A percentile compares a stretch with the other conserved stretches of the same genome.
phyloP scores from a whole-genome alignment of 2,113 vertebrate species.

The Passer domesticus region DNA sequence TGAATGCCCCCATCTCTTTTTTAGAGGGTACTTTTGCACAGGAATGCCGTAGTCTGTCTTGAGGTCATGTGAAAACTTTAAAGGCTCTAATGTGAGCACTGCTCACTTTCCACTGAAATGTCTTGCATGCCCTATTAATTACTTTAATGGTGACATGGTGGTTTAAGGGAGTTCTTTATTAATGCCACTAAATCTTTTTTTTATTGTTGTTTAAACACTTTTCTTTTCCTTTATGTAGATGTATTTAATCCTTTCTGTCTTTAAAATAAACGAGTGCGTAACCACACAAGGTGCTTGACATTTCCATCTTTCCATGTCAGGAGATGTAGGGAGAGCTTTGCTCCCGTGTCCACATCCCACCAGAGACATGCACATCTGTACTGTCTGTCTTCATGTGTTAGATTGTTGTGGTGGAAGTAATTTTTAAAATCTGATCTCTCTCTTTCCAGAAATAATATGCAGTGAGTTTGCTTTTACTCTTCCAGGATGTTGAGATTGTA shows the following conservation, averaged over 20 bases:
- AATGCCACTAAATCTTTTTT: constrained; percentile 71
- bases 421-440: not conserved
- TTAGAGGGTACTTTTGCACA: constrained; percentile 6
- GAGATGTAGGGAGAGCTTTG: not conserved
- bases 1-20: constrained; percentile 23
- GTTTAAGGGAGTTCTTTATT: constrained; percentile 74
- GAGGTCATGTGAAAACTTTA: constrained; percentile 37
- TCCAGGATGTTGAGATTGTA: not conserved
- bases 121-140: constrained; percentile 65
- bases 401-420: not conserved
- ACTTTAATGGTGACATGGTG: constrained; percentile 68
- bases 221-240: constrained; percentile 63
- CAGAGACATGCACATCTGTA: not conserved
- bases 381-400: not conserved
- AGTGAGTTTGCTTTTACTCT: not conserved
- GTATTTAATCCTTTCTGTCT: constrained; percentile 63
- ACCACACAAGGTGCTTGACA: not conserved
- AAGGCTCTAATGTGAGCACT: not conserved
- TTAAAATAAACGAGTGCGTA: constrained; percentile 12
- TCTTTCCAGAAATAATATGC: not conserved
- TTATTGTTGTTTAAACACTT: constrained; percentile 73
- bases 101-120: not conserved
- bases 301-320: not conserved
- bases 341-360: not conserved
- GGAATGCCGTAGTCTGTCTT: not conserved